phyloP scores from a whole-genome alignment of 2,797 vertebrate genomes.

The Poeciliopsis presidionis region DNA sequence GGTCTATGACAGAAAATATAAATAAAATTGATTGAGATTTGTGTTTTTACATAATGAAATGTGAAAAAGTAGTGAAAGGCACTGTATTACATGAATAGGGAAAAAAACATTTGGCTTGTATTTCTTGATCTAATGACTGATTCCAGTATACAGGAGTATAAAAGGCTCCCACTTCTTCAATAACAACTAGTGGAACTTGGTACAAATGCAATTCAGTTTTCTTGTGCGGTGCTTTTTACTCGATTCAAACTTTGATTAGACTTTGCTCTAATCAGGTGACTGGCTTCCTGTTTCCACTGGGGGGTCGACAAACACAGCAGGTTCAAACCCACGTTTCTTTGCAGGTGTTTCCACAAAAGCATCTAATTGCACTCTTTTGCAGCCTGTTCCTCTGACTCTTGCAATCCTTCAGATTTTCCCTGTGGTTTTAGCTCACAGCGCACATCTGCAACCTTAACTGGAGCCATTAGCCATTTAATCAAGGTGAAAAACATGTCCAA shows the following conservation, averaged over 20 bases:
- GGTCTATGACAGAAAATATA: not conserved
- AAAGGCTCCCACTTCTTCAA: conserved; percentile 18
- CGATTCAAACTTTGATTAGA: conserved; percentile 58
- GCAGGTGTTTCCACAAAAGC: conserved; percentile 77
- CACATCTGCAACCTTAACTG: conserved; percentile 62
- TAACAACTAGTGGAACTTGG: conserved; percentile 21
- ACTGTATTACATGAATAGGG: not conserved
- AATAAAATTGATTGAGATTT: not conserved
- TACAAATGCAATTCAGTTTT: conserved; percentile 20
- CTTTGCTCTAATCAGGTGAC: conserved; percentile 55
- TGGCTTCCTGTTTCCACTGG: conserved; percentile 50
- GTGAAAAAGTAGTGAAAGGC: not conserved
- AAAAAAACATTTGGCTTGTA: not conserved
- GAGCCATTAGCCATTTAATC: conserved; percentile 62
- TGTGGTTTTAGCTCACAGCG: conserved; percentile 42
- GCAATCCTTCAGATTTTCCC: conserved; percentile 60
- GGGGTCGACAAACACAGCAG: conserved; percentile 59
- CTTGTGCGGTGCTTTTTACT: conserved; percentile 21
- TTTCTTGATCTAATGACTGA: not conserved
- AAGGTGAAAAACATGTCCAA: conserved; percentile 67
- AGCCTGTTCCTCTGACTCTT: conserved; percentile 60
- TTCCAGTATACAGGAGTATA: not conserved
- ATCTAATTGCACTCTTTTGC: conserved; percentile 68
- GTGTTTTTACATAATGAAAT: not conserved
- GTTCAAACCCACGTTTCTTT: conserved; percentile 60